phyloP scores from a whole-genome alignment of 2,113 vertebrate species.

The Sterna hirundo region DNA sequence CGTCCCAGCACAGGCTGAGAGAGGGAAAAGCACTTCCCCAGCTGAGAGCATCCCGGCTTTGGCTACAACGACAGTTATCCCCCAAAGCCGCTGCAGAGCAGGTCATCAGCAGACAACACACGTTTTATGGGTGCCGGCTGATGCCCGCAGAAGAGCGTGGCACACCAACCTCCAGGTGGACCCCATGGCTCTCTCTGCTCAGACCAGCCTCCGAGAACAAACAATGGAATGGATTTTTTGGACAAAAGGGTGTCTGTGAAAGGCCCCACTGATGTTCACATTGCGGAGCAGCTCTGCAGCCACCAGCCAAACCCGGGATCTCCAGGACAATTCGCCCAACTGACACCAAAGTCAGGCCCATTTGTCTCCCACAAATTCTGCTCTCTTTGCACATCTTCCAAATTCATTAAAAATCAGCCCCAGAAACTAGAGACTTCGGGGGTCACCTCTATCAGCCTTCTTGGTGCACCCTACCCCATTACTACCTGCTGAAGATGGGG shows the following conservation, averaged over 20 bases:
- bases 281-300: neutral
- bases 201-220: neutral
- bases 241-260: neutral
- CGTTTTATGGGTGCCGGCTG: neutral
- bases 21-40: neutral
- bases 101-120: neutral
- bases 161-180: neutral
- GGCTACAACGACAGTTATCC: neutral
- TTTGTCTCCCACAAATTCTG: neutral
- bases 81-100: neutral
- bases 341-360: neutral
- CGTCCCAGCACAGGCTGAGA: neutral
- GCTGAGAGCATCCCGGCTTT: neutral
- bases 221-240: neutral
- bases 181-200: neutral
- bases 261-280: rapidly evolving
- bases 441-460: neutral
- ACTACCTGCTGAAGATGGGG: neutral
- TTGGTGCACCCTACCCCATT: neutral
- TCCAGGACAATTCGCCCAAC: neutral
- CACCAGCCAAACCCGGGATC: neutral
- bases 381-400: neutral
- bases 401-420: neutral
- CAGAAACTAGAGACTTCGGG: neutral
- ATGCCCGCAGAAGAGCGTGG: neutral